Percentiles rank a stretch among this genome's conserved stretches.
Evolutionary conservation across 2,113 vertebrate species (phyloP).

Genomic region (Osmerus eperlanus): DNA sequence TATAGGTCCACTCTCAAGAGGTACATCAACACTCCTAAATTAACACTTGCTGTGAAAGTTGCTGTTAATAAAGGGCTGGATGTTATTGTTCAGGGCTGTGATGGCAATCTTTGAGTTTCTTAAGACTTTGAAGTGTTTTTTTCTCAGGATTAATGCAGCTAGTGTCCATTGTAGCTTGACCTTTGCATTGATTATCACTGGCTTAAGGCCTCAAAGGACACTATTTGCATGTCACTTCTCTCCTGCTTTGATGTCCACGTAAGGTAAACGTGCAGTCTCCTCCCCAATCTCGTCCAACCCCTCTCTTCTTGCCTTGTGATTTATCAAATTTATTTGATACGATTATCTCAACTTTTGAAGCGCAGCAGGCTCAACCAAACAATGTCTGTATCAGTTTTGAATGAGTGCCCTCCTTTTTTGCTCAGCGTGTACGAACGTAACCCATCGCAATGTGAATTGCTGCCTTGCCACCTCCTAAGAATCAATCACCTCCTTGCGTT

Average conservation of each 20-base stretch:
- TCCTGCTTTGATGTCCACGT: conserved; percentile 11
- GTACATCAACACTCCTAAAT: no score
- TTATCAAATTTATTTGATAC: conserved; percentile 40
- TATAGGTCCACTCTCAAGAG: no score
- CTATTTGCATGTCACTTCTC: conserved; percentile 4
- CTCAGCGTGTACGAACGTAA: conserved; percentile 7
- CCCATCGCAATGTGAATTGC: conserved; percentile 39
- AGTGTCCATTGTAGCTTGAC: background rate
- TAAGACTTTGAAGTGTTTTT: no score
- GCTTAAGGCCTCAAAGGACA: conserved; percentile 23
- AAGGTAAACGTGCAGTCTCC: conserved; percentile 4
- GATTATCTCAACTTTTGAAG: conserved; percentile 50
- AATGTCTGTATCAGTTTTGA: conserved; percentile 41
- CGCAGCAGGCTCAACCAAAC: conserved; percentile 33
- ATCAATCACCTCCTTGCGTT: conserved; percentile 1
- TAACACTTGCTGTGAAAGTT: no score
- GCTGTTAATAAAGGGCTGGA: no score
- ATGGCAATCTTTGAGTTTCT: no score
- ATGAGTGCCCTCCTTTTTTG: conserved; percentile 29
- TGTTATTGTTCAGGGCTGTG: no score
- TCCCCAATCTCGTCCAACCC: background rate
- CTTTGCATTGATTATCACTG: conserved; percentile 38
- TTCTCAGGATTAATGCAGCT: no score
- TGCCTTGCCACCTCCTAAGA: background rate
- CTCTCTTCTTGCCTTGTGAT: conserved; percentile 22